A percentile compares a stretch with the other conserved stretches of the same genome.
These are phyloP conservation scores for Patella ulyssiponensis DNA, from an alignment of 2,888 invertebrate genomes.

Conservation along the genomic window DNA sequence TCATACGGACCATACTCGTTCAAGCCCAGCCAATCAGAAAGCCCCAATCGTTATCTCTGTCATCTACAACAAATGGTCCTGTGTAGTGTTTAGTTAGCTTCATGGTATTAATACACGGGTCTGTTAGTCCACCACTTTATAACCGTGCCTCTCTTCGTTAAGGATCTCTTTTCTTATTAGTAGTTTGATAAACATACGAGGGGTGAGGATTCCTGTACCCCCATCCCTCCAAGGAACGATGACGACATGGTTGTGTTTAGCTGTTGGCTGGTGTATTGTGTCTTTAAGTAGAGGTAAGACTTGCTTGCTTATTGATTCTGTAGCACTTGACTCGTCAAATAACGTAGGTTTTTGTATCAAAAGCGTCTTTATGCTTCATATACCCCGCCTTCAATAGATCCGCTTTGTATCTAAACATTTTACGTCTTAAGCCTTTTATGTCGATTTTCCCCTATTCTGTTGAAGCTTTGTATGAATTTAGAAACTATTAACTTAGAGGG, in stretches of 20 bases:
- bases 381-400: neutral
- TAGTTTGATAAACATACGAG: neutral
- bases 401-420: conserved; percentile 12
- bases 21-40: neutral
- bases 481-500: neutral
- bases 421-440: neutral
- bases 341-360: neutral
- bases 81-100: neutral
- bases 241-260: neutral
- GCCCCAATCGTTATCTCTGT: conserved; percentile 5
- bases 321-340: neutral
- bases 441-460: neutral
- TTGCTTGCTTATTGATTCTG: conserved; percentile 9
- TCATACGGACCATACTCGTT: too few relatives aligned
- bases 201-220: neutral
- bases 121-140: neutral
- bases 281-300: neutral
- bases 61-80: neutral
- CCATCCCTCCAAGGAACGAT: neutral
- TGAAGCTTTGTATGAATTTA: neutral
- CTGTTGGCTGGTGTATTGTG: neutral
- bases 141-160: too few relatives aligned
- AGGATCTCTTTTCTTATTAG: too few relatives aligned
- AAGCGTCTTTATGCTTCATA: conserved; percentile 1
- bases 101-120: neutral